Evolutionary conservation across 2,888 invertebrate genomes (phyloP).

Genomic region (Rhingia rostrata): DNA sequence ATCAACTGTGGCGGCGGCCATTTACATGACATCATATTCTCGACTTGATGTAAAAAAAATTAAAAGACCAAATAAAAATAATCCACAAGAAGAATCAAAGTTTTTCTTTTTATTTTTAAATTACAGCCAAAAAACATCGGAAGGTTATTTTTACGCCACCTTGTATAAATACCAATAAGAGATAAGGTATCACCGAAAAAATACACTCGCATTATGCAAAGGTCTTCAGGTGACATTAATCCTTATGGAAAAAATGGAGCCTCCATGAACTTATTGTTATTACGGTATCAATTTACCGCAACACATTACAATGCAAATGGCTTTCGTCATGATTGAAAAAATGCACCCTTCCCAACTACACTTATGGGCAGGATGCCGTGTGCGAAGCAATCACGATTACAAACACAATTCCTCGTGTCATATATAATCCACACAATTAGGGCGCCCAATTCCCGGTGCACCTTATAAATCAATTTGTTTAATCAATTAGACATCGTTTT

Average conservation of each 20-base stretch:
- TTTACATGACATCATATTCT: too few species aligned
- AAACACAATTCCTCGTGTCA: conserved; percentile 14
- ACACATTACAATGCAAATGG: neutral
- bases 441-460: conserved; percentile 5
- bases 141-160: too few species aligned
- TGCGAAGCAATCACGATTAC: conserved; percentile 13
- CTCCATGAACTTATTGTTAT: neutral
- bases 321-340: neutral
- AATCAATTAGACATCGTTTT: conserved; percentile 31
- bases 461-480: conserved; percentile 32
- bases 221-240: too few species aligned
- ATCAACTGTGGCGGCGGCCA: too few species aligned
- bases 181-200: too few species aligned
- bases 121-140: too few species aligned
- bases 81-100: too few species aligned
- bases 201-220: too few species aligned
- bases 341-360: neutral
- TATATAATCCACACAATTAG: neutral
- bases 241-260: neutral
- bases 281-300: neutral
- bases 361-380: conserved; percentile 14
- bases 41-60: too few species aligned
- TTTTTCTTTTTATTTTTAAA: too few species aligned
- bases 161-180: too few species aligned
- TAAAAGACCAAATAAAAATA: too few species aligned